These are phyloP conservation scores for Catharus ustulatus DNA, from an alignment of 2,797 vertebrate species.

Conservation along the genomic window DNA sequence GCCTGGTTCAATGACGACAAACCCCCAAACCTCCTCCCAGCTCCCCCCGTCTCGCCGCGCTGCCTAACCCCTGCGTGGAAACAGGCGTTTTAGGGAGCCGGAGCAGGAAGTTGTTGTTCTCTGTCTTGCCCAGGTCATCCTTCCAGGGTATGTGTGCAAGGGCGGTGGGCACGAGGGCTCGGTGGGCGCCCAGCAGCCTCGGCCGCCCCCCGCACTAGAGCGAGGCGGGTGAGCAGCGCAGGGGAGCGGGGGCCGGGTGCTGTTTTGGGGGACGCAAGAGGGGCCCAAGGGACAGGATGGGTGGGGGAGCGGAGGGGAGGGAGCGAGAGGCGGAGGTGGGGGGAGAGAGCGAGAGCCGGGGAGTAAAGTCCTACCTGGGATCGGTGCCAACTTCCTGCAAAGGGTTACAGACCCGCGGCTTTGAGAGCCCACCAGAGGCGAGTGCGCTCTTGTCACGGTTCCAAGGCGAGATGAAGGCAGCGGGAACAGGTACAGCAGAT, in stretches of 20 bases:
- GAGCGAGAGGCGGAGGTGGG: slow-evolving; percentile 55
- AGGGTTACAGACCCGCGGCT: slow-evolving; percentile 73
- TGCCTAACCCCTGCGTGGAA: slow-evolving; percentile 65
- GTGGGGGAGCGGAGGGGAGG: slow-evolving; percentile 61
- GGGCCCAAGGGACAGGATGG: slow-evolving; percentile 62
- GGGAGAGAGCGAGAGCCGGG: slow-evolving; percentile 58
- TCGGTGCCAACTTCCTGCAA: slow-evolving; percentile 76
- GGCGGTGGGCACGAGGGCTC: slow-evolving; percentile 12
- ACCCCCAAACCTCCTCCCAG: slow-evolving; percentile 67
- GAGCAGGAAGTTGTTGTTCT: slow-evolving; percentile 68
- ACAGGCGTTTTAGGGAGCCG: slow-evolving; percentile 67
- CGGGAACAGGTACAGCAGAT: slow-evolving; percentile 73
- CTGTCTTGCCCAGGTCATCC: slow-evolving; percentile 68
- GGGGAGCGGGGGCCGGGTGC: not conserved
- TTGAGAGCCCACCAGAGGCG: slow-evolving; percentile 71
- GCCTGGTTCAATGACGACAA: slow-evolving; percentile 58
- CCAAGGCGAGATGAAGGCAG: slow-evolving; percentile 72
- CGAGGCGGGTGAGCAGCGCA: not conserved
- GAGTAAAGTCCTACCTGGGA: slow-evolving; percentile 76
- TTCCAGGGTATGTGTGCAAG: slow-evolving; percentile 36
- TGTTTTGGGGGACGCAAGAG: slow-evolving; percentile 18
- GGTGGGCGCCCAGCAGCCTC: not conserved
- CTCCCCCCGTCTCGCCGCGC: slow-evolving; percentile 56
- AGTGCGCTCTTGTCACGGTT: slow-evolving; percentile 71
- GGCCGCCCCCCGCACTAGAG: not conserved